phyloP scores from a whole-genome alignment of 2,888 invertebrate genomes.

The Sarcophaga caerulescens region DNA sequence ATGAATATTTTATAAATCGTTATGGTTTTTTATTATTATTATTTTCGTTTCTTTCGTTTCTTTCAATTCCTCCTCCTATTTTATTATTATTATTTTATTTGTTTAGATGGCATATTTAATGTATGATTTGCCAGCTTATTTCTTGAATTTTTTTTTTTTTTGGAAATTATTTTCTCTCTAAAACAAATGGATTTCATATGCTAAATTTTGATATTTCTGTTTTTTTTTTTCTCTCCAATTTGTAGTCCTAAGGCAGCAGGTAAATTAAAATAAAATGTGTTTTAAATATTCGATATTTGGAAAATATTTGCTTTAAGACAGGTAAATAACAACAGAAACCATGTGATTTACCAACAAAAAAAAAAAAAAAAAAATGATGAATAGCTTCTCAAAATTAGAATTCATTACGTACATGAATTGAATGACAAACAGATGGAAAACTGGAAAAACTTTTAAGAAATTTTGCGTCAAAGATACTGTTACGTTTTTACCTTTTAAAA shows the following conservation, averaged over 20 bases:
- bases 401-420: too few relatives aligned
- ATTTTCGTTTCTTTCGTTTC: neutral
- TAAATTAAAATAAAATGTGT: conserved; percentile 16
- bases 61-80: neutral
- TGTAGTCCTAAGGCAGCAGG: neutral
- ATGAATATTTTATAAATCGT: conserved; percentile 65
- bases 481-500: too few relatives aligned
- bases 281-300: too few relatives aligned
- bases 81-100: conserved; percentile 48
- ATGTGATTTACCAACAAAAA: too few relatives aligned
- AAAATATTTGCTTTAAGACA: too few relatives aligned
- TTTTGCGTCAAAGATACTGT: too few relatives aligned
- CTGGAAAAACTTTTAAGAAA: too few relatives aligned
- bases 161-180: neutral
- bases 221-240: neutral
- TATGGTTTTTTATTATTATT: conserved; percentile 13
- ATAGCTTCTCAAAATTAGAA: too few relatives aligned
- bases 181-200: conserved; percentile 33
- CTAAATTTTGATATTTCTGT: neutral
- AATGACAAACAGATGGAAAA: too few relatives aligned
- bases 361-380: too few relatives aligned
- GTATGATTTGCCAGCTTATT: neutral
- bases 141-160: neutral
- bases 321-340: too few relatives aligned
- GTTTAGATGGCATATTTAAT: conserved; percentile 32